Evolutionary conservation across 2,113 vertebrate genomes (phyloP).

Genomic region (Paramormyrops kingsleyae): DNA sequence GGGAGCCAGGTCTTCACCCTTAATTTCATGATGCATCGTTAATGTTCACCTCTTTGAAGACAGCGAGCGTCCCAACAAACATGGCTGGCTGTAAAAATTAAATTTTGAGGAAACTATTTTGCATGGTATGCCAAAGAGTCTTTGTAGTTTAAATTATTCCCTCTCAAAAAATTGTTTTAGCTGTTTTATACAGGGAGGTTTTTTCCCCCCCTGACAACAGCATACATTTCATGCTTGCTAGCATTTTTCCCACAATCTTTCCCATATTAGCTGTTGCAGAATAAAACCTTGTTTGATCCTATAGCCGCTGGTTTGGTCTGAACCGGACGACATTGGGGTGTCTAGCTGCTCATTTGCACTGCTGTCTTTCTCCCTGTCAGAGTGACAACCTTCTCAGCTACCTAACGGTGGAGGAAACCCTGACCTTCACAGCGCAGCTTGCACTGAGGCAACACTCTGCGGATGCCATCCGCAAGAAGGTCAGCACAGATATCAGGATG

Average conservation of each 20-base stretch:
- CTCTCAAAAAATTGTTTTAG: background rate
- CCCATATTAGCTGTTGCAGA: background rate
- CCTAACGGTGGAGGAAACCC: slow-evolving; percentile 82
- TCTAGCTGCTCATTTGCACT: background rate
- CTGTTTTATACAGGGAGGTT: background rate
- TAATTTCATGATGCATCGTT: slow-evolving; percentile 23
- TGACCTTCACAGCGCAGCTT: slow-evolving; percentile 80
- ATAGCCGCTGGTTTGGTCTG: background rate
- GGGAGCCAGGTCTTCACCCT: slow-evolving; percentile 34
- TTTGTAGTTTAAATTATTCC: background rate
- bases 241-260: background rate
- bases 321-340: background rate
- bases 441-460: slow-evolving; percentile 61
- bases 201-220: background rate
- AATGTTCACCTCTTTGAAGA: background rate
- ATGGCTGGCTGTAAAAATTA: background rate
- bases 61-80: background rate
- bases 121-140: background rate
- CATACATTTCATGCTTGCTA: background rate
- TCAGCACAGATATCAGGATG: slow-evolving; percentile 30
- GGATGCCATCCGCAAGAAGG: slow-evolving; percentile 70
- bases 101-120: background rate
- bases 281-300: background rate
- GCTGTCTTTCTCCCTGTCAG: slow-evolving; percentile 45
- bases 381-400: slow-evolving; percentile 79